Evolutionary conservation across 2,888 invertebrate genomes (phyloP), one percentile per base, ranked within the genome.

Genomic region (Salpingus planirostris): DNA sequence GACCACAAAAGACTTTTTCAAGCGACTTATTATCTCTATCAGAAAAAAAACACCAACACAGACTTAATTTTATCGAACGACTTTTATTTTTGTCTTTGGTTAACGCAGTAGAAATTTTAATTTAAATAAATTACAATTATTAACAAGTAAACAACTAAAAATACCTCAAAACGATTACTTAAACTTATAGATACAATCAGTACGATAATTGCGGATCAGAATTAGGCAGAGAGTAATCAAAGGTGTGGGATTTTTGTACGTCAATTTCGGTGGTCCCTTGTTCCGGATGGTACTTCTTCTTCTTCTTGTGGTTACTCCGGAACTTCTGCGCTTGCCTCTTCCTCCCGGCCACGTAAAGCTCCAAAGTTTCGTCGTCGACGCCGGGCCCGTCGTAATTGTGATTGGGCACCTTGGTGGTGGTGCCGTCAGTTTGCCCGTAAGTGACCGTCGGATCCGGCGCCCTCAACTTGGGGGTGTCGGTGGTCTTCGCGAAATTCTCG

Each of bases 321-420:
- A 27, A 15, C 24, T 36, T 29, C 13, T 23, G 27, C 7, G 29
- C 11, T 21, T 39, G 35, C 13, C 28, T 35, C 24, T 39, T 39
- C n/a, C 27, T 32, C 14, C 32, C 27, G 25, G 27, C 24, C 8
- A 36, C 23, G 18, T 22, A 30, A 2, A 21, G 12, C 21, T 32
- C 36, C 8, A 39, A 18, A 10, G 29, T 18, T 5, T 39, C 35
- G 18, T 39, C 39, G 18, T 31, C 13, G 13, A 39, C 27, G 1
- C 39, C 39, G 2, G 35, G 36, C 12, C 49, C 49, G 18, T 49
- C 46, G 22, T 46, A 46, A 31, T 49, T 49, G 27, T 49, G 49
- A 36, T 49, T 49, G 3, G 44, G 29, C 12, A 23, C 23, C 23
- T 32, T 35, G 13, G 31, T 37, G 11, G 28, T 32, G 1, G 32